These are phyloP conservation scores for Nematopogon swammerdamellus DNA, from an alignment of 2,888 invertebrate genomes.

Conservation along the genomic window DNA sequence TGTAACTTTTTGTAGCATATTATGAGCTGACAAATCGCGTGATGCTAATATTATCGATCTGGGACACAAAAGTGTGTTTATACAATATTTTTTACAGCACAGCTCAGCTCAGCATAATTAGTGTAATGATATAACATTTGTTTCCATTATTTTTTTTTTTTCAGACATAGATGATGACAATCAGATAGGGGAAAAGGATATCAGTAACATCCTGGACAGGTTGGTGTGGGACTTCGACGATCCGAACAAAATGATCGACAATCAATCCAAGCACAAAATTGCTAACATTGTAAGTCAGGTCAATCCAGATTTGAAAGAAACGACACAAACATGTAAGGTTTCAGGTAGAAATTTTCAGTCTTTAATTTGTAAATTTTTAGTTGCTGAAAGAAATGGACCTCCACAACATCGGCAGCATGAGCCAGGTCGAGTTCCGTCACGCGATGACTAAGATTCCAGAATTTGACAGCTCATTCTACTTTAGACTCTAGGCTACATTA, in stretches of 20 bases:
- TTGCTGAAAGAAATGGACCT: constrained; percentile 61
- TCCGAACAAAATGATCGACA: constrained; percentile 27
- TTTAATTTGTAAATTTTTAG: constrained; percentile 28
- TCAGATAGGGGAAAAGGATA: constrained; percentile 54
- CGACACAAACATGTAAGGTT: too few species aligned
- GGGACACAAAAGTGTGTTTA: too few species aligned
- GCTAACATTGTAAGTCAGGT: constrained; percentile 52
- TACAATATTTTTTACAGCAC: too few species aligned
- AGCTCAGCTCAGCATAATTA: too few species aligned
- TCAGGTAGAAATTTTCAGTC: too few species aligned
- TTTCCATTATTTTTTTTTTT: neutral
- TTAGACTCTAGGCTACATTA: constrained; percentile 34
- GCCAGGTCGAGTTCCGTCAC: constrained; percentile 58
- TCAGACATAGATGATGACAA: constrained; percentile 63
- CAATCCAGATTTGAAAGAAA: too few species aligned
- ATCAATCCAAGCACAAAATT: constrained; percentile 46
- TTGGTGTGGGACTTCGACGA: constrained; percentile 34
- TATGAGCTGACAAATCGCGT: too few species aligned
- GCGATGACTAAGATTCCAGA: constrained; percentile 61
- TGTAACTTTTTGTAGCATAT: too few species aligned
- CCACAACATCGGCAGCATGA: constrained; percentile 54
- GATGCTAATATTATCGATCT: too few species aligned
- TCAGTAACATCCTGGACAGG: constrained; percentile 50
- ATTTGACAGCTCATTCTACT: constrained; percentile 58
- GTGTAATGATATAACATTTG: too few species aligned